These are phyloP conservation scores for Donacobius atricapilla DNA, from an alignment of 2,113 vertebrate genomes.

Conservation along the genomic window DNA sequence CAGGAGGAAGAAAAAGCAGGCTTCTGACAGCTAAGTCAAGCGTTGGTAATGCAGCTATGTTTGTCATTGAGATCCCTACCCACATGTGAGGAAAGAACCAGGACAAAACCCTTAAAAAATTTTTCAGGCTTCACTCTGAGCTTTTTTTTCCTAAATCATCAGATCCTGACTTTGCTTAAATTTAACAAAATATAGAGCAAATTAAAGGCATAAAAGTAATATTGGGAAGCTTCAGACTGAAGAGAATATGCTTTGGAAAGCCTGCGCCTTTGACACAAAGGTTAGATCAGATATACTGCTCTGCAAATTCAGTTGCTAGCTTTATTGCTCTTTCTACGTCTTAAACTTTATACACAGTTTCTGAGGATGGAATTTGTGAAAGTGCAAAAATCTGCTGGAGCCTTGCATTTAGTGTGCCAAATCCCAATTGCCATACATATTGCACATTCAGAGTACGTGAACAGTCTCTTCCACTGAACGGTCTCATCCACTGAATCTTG, in stretches of 20 bases:
- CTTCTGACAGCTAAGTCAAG: slow-evolving; percentile 16
- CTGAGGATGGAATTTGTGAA: neutral
- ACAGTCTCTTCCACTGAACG: neutral
- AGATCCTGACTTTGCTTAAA: neutral
- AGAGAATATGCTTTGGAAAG: neutral
- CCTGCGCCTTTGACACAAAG: neutral
- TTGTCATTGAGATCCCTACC: neutral
- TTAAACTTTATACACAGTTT: neutral
- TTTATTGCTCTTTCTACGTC: neutral
- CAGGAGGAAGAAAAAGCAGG: neutral
- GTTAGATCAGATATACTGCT: neutral
- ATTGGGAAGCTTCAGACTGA: neutral
- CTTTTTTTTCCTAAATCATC: neutral
- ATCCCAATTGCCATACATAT: neutral
- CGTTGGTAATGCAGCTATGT: slow-evolving; percentile 13
- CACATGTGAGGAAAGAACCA: neutral
- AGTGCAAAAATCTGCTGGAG: neutral
- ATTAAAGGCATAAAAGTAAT: slow-evolving; percentile 8
- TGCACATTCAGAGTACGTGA: neutral
- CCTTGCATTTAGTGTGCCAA: neutral
- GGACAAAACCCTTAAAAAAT: neutral
- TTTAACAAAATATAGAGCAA: neutral
- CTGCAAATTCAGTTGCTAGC: neutral
- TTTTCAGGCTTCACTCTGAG: neutral
- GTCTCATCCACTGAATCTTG: neutral